Base-by-base conservation (phyloP, 2,113 vertebrate species). In the Riparia riparia region DNA sequence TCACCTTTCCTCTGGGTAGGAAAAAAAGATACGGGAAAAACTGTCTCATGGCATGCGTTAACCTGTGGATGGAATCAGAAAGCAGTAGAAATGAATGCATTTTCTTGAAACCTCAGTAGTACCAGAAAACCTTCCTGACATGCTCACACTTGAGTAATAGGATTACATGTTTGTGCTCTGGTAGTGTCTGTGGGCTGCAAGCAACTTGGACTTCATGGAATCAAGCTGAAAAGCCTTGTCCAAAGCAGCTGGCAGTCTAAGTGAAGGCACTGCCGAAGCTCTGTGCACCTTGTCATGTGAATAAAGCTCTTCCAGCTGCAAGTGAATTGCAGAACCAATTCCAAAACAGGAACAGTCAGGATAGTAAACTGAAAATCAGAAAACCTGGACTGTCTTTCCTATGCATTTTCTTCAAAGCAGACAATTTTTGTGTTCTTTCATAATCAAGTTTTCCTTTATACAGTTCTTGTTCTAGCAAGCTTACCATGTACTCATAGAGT, bases 41-140 rank as follows among this genome's bases (percentile, higher is more conserved):
- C 61, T 86, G 42, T 61, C 68, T 89, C 47, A 26, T 80, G 70
- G 45, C 88, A 78, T 85, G 68, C 63, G 54, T 76, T 78, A 82
- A 26, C 82, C 69, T 89, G 81, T 9, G 73, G 72, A 85, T 61
- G 37, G 56, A 76, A 79, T 58, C 77, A 76, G 53, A 82, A 53
- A 85, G 61, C 24, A 39, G 12, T 65, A 54, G 61, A 93, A 87
- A 76, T 69, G 10, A 93, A 79, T 2, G 1, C 6, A 8, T 50
- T 82, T 72, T 68, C 32, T 61, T 49, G 86, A 91, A 90, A 45
- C 14, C 50, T 92, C 63, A 22, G 14, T 77, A 56, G 15, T 32
- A 51, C 13, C 47, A 71, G 89, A 58, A 94, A 89, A 51, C 26
- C 19, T 17, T 5, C 63, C 41, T 76, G 32, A 54, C 47, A 2